Evolutionary conservation across 2,888 invertebrate species (phyloP), one percentile per base, ranked within the genome.

Genomic region (Drosophila mimetica): DNA sequence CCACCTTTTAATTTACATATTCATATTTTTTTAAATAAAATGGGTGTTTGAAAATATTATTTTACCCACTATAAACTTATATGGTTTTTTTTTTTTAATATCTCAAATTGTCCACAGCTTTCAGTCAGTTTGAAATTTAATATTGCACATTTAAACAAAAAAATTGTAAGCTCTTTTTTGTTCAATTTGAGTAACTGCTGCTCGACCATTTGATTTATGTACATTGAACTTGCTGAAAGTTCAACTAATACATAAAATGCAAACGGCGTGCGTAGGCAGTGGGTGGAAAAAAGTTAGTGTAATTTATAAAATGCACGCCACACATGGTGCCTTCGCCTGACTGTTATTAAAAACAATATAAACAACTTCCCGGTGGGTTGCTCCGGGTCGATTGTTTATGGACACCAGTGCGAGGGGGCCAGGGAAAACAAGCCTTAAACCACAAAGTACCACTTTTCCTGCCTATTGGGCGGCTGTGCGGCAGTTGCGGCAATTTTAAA

Each of bases 341-440:
- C 85, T 82, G 86, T 77, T 84, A 83, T 83, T 82, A 83, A 87
- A 83, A 83, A 87, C 83, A 75, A 85, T 82, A 85, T 87, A 87
- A 85, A 77, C 88, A 85, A 87, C 73, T 86, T 82, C 65, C 66
- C 57, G 75, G 85, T 81, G 82, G 77, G 79, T 59, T 65, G 76
- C 65, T 74, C 47, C 30, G 71, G 51, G 46, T 44, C 37, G 51
- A 28, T 60, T 69, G 65, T 65, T 64, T 65, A 57, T 73, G 44
- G 64, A 53, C 48, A n/a, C 20, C 22, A 34, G 37, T 54, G 44
- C 37, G 61, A 52, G 55, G 51, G 71, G 54, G 39, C 18, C 41
- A 57, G 59, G 82, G 81, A 76, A 79, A 84, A 76, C 70, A 18
- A 52, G 61, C 61, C 71, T 71, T 71, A 61, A 73, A 80, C 81